These are phyloP conservation scores for Agonopterix alstromeriana DNA, from an alignment of 2,888 invertebrate species.

Conservation along the genomic window DNA sequence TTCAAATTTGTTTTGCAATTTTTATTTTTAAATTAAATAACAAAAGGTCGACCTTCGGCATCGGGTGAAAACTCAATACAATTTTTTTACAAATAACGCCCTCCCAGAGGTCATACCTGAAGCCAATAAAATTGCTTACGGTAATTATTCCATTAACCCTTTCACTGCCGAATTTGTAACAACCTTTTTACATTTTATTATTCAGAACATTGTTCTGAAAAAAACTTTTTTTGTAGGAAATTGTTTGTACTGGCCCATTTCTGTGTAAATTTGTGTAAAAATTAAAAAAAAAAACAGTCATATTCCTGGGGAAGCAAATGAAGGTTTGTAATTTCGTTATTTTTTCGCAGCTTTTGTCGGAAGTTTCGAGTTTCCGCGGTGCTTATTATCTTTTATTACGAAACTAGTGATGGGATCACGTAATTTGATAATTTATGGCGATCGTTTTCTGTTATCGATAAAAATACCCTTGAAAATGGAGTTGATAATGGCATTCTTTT, in stretches of 20 bases:
- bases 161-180: neutral
- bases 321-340: conserved; percentile 12
- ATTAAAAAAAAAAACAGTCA: too few species aligned
- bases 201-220: too few species aligned
- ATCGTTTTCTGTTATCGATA: conserved; percentile 1
- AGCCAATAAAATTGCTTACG: conserved; percentile 1
- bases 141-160: conserved; percentile 7
- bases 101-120: neutral
- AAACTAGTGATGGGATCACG: conserved; percentile 10
- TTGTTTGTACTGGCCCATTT: too few species aligned
- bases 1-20: too few species aligned
- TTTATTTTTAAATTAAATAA: neutral
- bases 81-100: neutral
- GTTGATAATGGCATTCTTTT: too few species aligned
- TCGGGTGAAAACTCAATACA: neutral
- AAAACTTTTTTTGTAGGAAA: too few species aligned
- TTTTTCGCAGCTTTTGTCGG: conserved; percentile 11
- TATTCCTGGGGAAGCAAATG: conserved; percentile 2
- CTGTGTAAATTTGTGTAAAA: too few species aligned
- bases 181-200: too few species aligned
- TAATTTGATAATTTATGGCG: conserved; percentile 4
- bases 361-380: conserved; percentile 10
- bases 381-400: conserved; percentile 21
- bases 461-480: neutral
- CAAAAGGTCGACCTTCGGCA: neutral